A percentile compares a stretch with the other conserved stretches of the same genome.
phyloP scores from a whole-genome alignment of 2,888 invertebrate species.

The Andrena flavipes region DNA sequence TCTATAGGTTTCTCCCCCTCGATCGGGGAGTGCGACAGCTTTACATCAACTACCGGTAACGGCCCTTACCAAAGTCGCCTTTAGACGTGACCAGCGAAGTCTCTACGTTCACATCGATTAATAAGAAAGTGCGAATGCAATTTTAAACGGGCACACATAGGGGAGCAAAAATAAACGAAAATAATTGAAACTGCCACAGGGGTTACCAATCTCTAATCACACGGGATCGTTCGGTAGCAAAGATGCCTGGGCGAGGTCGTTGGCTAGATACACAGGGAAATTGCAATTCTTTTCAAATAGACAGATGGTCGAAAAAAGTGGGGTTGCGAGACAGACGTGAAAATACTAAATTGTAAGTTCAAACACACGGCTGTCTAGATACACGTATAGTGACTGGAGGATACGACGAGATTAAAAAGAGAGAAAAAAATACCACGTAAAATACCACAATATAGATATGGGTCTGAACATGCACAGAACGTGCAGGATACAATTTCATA shows the following conservation, averaged over 20 bases:
- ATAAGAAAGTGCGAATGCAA: background rate
- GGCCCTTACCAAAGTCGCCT: background rate
- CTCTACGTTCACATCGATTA: slow-evolving; percentile 14
- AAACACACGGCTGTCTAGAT: slow-evolving; percentile 46
- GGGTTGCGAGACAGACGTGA: slow-evolving; percentile 27
- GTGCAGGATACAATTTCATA: slow-evolving; percentile 73
- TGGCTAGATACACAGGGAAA: background rate
- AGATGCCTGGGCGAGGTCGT: background rate
- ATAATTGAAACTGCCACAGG: background rate
- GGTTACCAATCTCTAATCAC: background rate
- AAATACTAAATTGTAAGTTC: slow-evolving; percentile 27
- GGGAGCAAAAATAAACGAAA: background rate
- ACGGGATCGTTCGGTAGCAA: background rate
- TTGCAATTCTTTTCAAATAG: background rate
- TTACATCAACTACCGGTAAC: background rate
- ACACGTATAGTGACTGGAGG: slow-evolving; percentile 51
- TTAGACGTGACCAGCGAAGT: background rate
- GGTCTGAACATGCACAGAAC: slow-evolving; percentile 79
- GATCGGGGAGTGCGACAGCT: background rate
- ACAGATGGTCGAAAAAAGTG: slow-evolving; percentile 13
- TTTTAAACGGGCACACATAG: background rate
- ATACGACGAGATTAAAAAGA: slow-evolving; percentile 59
- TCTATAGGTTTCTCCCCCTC: too few species aligned
- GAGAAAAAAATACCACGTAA: slow-evolving; percentile 58
- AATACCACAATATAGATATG: slow-evolving; percentile 66